A percentile compares a stretch with the other conserved stretches of the same genome.
Evolutionary conservation across 2,113 vertebrate genomes (phyloP).

Genomic region (Engystomops pustulosus): DNA sequence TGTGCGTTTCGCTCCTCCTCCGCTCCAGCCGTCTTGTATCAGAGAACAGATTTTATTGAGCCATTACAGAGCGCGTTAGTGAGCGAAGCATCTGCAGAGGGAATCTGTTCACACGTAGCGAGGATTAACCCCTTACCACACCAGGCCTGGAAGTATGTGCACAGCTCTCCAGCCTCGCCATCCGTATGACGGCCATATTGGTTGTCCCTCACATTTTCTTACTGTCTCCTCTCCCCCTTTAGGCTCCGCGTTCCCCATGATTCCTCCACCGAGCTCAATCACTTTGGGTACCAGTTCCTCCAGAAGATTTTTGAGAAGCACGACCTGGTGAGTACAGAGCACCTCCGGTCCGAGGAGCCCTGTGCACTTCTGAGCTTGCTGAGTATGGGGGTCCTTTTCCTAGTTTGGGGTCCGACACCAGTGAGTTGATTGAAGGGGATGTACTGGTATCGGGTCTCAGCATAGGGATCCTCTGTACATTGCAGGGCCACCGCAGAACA

Average conservation of each 20-base stretch:
- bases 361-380: too few species aligned
- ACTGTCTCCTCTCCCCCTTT: fast-evolving
- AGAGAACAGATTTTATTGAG: conserved; percentile 2
- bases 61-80: neutral
- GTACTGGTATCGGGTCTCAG: too few species aligned
- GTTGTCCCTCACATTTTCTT: too few species aligned
- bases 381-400: neutral
- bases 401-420: neutral
- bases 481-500: too few species aligned
- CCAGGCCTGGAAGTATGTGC: too few species aligned
- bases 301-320: conserved; percentile 93
- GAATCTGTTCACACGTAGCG: neutral
- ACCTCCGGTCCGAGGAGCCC: too few species aligned
- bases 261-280: conserved; percentile 90
- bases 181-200: too few species aligned
- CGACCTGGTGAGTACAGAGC: conserved; percentile 81
- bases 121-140: conserved; percentile 13
- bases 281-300: conserved; percentile 88
- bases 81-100: neutral
- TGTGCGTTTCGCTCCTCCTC: neutral
- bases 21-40: neutral
- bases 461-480: too few species aligned
- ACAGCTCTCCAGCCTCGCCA: too few species aligned
- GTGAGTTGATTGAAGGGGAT: neutral
- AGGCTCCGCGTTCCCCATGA: conserved; percentile 83